Percentiles rank a stretch among this genome's conserved stretches.
Evolutionary conservation across 2,888 invertebrate genomes (phyloP).

Genomic region (Vandiemenella viatica): DNA sequence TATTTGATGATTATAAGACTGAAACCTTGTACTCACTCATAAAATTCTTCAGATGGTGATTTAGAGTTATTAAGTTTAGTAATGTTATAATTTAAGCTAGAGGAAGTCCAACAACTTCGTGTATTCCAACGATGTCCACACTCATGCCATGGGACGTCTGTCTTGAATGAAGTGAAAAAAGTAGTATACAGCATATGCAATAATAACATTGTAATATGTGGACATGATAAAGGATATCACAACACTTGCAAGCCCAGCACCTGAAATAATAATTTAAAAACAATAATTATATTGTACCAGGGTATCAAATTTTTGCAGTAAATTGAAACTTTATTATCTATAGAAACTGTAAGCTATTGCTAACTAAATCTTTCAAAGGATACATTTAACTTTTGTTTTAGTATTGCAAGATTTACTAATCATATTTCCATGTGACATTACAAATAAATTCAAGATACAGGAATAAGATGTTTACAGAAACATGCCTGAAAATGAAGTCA

Average conservation of each 20-base stretch:
- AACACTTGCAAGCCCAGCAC: conserved; percentile 84
- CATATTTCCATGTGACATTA: too few relatives aligned
- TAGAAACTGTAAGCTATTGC: too few relatives aligned
- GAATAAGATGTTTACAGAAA: too few relatives aligned
- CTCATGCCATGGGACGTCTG: conserved; percentile 77
- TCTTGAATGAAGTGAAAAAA: conserved; percentile 80
- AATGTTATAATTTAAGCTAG: conserved; percentile 33
- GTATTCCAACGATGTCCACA: conserved; percentile 81
- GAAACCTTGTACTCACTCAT: conserved; percentile 78
- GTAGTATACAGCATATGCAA: conserved; percentile 87
- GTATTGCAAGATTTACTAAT: too few relatives aligned
- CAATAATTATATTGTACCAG: too few relatives aligned
- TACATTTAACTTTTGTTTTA: too few relatives aligned
- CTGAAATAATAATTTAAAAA: conserved; percentile 45
- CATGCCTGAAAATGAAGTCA: too few relatives aligned
- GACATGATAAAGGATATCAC: conserved; percentile 90
- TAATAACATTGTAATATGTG: conserved; percentile 89
- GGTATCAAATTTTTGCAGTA: too few relatives aligned
- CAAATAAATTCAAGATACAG: too few relatives aligned
- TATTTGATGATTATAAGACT: too few relatives aligned
- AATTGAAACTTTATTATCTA: too few relatives aligned
- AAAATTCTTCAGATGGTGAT: conserved; percentile 84
- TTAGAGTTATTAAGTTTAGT: conserved; percentile 56
- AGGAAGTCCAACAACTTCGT: conserved; percentile 62
- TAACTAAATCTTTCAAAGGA: too few relatives aligned